Base-by-base conservation (phyloP, 2,113 vertebrate genomes). In the Castor canadensis region DNA sequence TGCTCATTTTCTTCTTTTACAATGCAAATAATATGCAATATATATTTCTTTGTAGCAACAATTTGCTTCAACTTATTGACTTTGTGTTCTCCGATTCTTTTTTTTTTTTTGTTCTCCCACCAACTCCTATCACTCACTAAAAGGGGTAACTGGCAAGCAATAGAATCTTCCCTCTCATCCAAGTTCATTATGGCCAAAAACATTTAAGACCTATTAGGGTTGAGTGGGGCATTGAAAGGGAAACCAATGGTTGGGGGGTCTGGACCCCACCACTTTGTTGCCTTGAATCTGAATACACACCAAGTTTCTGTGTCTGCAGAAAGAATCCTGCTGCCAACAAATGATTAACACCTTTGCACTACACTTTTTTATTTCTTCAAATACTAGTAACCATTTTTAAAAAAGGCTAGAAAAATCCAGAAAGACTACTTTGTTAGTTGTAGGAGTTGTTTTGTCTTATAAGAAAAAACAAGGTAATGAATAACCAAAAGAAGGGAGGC, bases 321-420 rank as follows among this genome's bases (percentile, higher is more conserved):
- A 85, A 84, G 81, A 91, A 75, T 81, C 69, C 69, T 92, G 47
- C 84, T 94, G 45, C 60, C 72, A 88, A 72, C 82, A 75, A 79
- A 32, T 45, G 20, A 67, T 87, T 86, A 47, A 79, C 93, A 83
- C 86, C 64, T 86, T 64, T 72, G n/a, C 15, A 71, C 20, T 60
- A 43, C 11, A 52, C 24, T 91, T 89, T 71, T 81, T 45, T 76
- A 30, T 64, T 84, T 69, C 91, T 90, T 89, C 56, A 95, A 95
- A 92, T 49, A 35, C 35, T 66, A 52, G 38, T 10, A 90, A 89
- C 28, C 69, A 88, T 79, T 82, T n/a, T 76, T 38, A 94, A 93
- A 76, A 20, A 76, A 84, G 64, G 30, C 35, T 64, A 52, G 52
- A 49, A 95, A 97, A 94, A 85, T 76, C 72, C 38, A 84, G 30